A percentile compares a stretch with the other conserved stretches of the same genome.
phyloP scores from a whole-genome alignment of 1,140 invertebrate species.

The Armadillidium nasatum region DNA sequence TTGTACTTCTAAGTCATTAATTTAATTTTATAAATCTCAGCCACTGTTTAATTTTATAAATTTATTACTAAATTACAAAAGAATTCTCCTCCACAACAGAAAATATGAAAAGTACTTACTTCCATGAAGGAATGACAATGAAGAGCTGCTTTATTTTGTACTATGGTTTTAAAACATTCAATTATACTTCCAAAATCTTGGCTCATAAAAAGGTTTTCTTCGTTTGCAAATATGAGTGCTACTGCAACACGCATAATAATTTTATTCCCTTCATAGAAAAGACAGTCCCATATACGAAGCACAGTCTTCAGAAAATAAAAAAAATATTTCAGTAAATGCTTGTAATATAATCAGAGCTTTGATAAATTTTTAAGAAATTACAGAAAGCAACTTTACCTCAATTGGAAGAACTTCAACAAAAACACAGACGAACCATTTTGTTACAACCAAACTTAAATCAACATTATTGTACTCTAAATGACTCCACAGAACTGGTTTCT shows the following conservation, averaged over 20 bases:
- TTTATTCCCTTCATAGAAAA: slow-evolving; percentile 90
- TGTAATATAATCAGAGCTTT: too few species aligned
- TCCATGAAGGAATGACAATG: slow-evolving; percentile 81
- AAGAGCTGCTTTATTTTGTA: slow-evolving; percentile 64
- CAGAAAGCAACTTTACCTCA: not conserved
- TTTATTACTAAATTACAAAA: too few species aligned
- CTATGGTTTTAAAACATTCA: slow-evolving; percentile 71
- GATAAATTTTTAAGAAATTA: not conserved
- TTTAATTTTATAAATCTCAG: too few species aligned
- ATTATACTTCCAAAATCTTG: slow-evolving; percentile 69
- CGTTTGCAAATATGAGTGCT: slow-evolving; percentile 70
- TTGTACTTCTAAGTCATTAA: too few species aligned
- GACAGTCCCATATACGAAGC: slow-evolving; percentile 86
- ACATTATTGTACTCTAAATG: not conserved
- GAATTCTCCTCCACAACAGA: too few species aligned
- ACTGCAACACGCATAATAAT: slow-evolving; percentile 78
- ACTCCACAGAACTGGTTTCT: not conserved
- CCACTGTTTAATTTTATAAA: too few species aligned
- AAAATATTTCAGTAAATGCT: not conserved
- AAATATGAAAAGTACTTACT: slow-evolving; percentile 52
- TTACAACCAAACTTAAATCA: not conserved
- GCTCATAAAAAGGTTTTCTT: slow-evolving; percentile 63
- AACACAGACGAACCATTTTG: not conserved
- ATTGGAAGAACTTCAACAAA: not conserved
- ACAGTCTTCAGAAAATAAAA: slow-evolving; percentile 64